phyloP scores from a whole-genome alignment of 2,797 vertebrate genomes.

The Oreochromis grahami region DNA sequence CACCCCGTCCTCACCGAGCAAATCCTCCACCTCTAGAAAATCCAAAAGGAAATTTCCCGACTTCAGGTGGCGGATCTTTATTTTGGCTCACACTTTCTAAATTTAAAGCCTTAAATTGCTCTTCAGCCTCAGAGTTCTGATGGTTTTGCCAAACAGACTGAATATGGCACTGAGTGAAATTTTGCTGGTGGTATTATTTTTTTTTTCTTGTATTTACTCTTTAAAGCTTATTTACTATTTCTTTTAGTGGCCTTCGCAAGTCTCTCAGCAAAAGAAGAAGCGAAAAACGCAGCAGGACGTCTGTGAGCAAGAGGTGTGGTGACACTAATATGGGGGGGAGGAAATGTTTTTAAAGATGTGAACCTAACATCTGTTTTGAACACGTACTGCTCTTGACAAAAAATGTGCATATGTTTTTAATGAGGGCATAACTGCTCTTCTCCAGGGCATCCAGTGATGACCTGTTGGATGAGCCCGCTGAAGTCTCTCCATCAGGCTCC shows the following conservation, averaged over 20 bases:
- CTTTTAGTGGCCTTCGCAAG: constrained; percentile 83
- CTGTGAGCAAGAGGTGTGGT: constrained; percentile 79
- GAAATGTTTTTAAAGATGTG: neutral
- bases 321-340: neutral
- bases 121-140: neutral
- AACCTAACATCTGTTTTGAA: neutral
- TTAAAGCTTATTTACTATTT: neutral
- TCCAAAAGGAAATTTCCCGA: constrained; percentile 87
- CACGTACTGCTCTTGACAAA: neutral
- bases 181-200: neutral
- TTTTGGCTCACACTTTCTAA: neutral
- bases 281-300: constrained; percentile 76
- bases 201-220: neutral
- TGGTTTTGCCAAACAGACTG: neutral
- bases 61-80: constrained; percentile 76
- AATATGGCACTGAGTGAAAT: neutral
- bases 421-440: neutral
- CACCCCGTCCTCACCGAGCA: constrained; percentile 62
- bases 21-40: constrained; percentile 70
- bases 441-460: constrained; percentile 79
- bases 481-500: constrained; percentile 80
- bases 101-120: neutral
- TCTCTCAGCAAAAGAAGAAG: constrained; percentile 84
- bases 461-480: constrained; percentile 74
- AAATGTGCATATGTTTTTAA: neutral